phyloP scores from a whole-genome alignment of 2,888 invertebrate species.

The Dascillus cervinus region DNA sequence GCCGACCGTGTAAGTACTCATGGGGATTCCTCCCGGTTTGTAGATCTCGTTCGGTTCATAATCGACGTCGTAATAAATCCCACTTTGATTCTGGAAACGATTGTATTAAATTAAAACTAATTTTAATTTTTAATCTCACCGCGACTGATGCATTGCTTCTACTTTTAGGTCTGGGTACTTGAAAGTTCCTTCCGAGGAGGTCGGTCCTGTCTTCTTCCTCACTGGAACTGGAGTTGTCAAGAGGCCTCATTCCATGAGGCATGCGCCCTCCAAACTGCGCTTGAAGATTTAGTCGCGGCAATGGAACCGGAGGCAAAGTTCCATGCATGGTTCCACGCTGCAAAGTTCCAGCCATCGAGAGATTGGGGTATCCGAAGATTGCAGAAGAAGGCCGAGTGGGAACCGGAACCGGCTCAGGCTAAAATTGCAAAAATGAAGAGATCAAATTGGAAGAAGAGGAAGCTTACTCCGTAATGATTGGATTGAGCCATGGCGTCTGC shows the following conservation, averaged over 20 bases:
- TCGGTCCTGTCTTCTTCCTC: constrained; percentile 70
- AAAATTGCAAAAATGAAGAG: constrained; percentile 32
- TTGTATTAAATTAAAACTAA: too few species aligned
- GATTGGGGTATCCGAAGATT: constrained; percentile 69
- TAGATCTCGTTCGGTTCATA: constrained; percentile 58
- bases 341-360: constrained; percentile 46
- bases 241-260: constrained; percentile 38
- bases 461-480: constrained; percentile 77
- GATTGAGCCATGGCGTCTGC: constrained; percentile 83
- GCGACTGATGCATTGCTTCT: constrained; percentile 60
- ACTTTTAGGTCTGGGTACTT: constrained; percentile 77
- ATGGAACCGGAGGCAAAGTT: constrained; percentile 61
- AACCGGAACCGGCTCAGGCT: constrained; percentile 66
- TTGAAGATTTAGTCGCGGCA: constrained; percentile 56
- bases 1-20: constrained; percentile 77
- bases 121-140: constrained; percentile 36
- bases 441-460: too few species aligned
- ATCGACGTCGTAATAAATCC: constrained; percentile 85
- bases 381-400: constrained; percentile 75
- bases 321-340: constrained; percentile 43
- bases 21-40: constrained; percentile 59
- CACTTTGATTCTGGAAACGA: constrained; percentile 80
- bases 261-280: constrained; percentile 33
- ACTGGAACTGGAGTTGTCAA: constrained; percentile 51
- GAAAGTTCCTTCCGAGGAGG: constrained; percentile 61